Conservation (phyloP, 2,113 vertebrate species). For the Lipotes vexillifer region DNA sequence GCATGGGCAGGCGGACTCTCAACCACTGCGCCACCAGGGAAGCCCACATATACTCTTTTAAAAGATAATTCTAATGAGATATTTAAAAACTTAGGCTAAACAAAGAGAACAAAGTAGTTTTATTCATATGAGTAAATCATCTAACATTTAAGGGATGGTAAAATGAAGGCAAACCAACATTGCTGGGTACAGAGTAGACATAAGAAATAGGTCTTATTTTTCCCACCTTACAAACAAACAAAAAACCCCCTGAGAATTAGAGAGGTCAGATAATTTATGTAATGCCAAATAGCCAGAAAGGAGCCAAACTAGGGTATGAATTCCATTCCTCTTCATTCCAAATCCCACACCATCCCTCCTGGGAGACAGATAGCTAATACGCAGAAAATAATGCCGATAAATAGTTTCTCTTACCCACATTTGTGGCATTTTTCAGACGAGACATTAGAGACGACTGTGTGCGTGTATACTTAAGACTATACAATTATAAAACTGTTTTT, state of each 20-base stretch:
- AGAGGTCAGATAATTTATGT: neutral
- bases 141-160: neutral
- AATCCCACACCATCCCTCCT: neutral
- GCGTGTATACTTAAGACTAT: neutral
- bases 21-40: too few relatives aligned
- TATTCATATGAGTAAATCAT: neutral
- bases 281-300: neutral
- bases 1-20: too few relatives aligned
- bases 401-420: neutral
- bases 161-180: neutral
- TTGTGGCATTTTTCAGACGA: neutral
- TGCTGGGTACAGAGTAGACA: neutral
- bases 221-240: neutral
- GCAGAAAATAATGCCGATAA: neutral
- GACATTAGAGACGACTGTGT: neutral
- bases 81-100: neutral
- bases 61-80: neutral
- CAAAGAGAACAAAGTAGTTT: neutral
- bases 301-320: neutral
- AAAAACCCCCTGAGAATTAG: neutral
- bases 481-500: neutral
- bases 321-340: neutral
- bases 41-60: neutral
- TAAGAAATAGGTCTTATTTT: neutral
- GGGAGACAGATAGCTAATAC: neutral